These are phyloP conservation scores for Dryocosmus kuriphilus DNA, from an alignment of 2,888 invertebrate species.

Conservation along the genomic window DNA sequence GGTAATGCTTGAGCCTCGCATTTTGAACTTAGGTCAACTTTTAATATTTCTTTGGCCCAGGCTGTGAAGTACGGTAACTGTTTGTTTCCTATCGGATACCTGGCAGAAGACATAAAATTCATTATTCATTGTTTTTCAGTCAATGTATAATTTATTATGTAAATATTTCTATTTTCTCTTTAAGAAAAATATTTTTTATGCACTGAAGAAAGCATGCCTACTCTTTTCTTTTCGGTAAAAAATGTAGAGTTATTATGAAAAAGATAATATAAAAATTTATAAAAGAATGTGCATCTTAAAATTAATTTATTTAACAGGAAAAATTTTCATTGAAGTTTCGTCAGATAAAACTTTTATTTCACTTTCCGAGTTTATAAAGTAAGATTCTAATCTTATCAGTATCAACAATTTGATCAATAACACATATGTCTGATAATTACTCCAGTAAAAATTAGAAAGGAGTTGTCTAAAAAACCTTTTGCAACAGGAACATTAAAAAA, in stretches of 20 bases:
- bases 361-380: background rate
- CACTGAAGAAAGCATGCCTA: too few relatives aligned
- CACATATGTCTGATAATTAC: background rate
- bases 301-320: too few relatives aligned
- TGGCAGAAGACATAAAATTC: slow-evolving; percentile 71
- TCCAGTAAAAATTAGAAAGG: too few relatives aligned
- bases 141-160: background rate
- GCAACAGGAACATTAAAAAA: too few relatives aligned
- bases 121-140: slow-evolving; percentile 4
- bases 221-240: too few relatives aligned
- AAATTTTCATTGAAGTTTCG: too few relatives aligned
- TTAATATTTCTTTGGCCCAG: slow-evolving; percentile 88
- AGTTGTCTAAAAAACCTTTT: too few relatives aligned
- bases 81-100: slow-evolving; percentile 88
- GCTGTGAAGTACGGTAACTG: slow-evolving; percentile 87
- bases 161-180: background rate
- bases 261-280: too few relatives aligned
- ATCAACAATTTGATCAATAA: background rate
- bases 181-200: background rate
- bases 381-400: slow-evolving; percentile 20
- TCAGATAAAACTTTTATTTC: background rate
- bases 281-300: too few relatives aligned
- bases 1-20: slow-evolving; percentile 80
- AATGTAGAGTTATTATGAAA: too few relatives aligned
- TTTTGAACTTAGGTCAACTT: slow-evolving; percentile 80